Conservation (phyloP, 2,113 vertebrate species). For the Bambusicola thoracicus region DNA sequence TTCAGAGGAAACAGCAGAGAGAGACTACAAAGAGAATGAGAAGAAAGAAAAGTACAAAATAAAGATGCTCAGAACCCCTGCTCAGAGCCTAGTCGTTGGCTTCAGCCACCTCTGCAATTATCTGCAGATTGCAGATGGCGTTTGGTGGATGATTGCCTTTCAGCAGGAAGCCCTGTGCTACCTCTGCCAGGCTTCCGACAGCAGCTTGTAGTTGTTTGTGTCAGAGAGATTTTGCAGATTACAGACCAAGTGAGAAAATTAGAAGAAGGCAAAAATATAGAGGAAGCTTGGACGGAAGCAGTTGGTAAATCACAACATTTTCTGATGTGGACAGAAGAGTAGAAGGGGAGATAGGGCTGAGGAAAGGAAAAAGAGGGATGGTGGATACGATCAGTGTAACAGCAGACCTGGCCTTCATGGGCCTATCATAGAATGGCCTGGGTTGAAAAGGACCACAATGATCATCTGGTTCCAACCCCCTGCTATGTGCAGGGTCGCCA, state of each 20-base stretch:
- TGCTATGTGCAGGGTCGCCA: too few species aligned
- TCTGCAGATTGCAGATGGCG: neutral
- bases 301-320: neutral
- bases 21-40: neutral
- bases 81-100: neutral
- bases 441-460: too few species aligned
- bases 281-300: neutral
- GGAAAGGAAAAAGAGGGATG: neutral
- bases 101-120: conserved; percentile 30
- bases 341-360: neutral
- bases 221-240: neutral
- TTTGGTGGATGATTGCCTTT: neutral
- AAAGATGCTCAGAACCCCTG: neutral
- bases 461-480: too few species aligned
- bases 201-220: neutral
- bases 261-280: neutral
- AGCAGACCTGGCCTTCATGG: neutral
- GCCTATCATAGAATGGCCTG: neutral
- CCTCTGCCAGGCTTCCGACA: neutral
- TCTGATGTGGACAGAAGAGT: rapidly evolving
- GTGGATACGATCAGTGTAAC: neutral
- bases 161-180: neutral
- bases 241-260: neutral
- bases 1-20: neutral
- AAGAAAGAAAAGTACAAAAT: neutral